Evolutionary conservation across 2,888 invertebrate genomes (phyloP).

Genomic region (Brachyopa scutellaris): DNA sequence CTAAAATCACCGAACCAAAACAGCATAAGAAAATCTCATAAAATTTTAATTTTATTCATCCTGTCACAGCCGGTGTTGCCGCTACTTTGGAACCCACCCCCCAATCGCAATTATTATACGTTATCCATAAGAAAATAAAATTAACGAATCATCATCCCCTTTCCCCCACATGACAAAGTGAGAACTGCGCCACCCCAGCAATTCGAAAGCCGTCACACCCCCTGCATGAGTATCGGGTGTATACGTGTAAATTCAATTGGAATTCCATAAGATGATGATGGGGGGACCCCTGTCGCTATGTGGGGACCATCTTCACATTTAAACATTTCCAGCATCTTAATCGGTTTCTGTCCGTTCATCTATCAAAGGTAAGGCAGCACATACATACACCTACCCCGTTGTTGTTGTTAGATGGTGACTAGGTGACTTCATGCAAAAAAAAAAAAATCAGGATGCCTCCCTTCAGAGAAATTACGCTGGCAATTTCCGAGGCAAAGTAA

Average conservation of each 20-base stretch:
- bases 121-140: conserved; percentile 57
- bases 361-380: conserved; percentile 34
- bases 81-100: neutral
- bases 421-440: neutral
- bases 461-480: conserved; percentile 49
- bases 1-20: conserved; percentile 59
- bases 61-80: conserved; percentile 17
- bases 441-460: conserved; percentile 7
- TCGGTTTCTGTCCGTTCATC: conserved; percentile 25
- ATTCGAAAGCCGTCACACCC: no score
- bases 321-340: conserved; percentile 32
- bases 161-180: conserved; percentile 18
- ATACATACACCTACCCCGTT: neutral
- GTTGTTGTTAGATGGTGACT: neutral
- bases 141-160: conserved; percentile 23
- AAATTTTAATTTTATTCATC: conserved; percentile 68
- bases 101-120: conserved; percentile 61
- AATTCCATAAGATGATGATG: conserved; percentile 7
- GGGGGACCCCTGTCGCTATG: neutral
- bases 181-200: conserved; percentile 17
- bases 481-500: conserved; percentile 67
- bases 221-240: conserved; percentile 14
- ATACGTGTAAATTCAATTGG: conserved; percentile 63
- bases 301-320: conserved; percentile 14
- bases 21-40: conserved; percentile 64